These are phyloP conservation scores for Ranitomeya variabilis DNA, from an alignment of 2,113 vertebrate species.

Conservation along the genomic window DNA sequence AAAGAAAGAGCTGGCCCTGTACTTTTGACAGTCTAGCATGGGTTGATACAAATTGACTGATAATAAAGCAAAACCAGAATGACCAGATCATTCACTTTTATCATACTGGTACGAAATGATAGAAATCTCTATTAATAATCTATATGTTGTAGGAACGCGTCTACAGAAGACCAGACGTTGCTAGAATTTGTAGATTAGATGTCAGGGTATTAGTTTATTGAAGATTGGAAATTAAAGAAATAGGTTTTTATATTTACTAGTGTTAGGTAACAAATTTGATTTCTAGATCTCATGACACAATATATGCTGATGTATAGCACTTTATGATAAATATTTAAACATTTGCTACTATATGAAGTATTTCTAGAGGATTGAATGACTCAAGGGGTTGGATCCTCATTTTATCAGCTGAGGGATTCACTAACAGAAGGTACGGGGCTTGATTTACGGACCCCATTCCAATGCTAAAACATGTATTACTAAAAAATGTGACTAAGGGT, in stretches of 20 bases:
- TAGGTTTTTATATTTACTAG: background rate
- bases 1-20: slow-evolving; percentile 11
- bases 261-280: background rate
- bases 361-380: background rate
- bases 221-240: background rate
- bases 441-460: background rate
- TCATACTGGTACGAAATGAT: background rate
- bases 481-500: background rate
- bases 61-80: background rate
- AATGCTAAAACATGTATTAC: background rate
- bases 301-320: background rate
- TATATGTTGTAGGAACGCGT: background rate
- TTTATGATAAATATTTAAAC: background rate
- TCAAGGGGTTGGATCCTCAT: no score
- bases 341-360: background rate
- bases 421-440: background rate
- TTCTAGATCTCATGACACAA: background rate
- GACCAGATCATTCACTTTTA: background rate
- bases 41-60: background rate
- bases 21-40: background rate
- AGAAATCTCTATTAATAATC: background rate
- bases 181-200: background rate
- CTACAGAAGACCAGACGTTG: background rate
- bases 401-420: background rate
- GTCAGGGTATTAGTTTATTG: background rate